A percentile compares a stretch with the other conserved stretches of the same genome.
phyloP scores from a whole-genome alignment of 2,113 vertebrate genomes.

The Actenoides hombroni region DNA sequence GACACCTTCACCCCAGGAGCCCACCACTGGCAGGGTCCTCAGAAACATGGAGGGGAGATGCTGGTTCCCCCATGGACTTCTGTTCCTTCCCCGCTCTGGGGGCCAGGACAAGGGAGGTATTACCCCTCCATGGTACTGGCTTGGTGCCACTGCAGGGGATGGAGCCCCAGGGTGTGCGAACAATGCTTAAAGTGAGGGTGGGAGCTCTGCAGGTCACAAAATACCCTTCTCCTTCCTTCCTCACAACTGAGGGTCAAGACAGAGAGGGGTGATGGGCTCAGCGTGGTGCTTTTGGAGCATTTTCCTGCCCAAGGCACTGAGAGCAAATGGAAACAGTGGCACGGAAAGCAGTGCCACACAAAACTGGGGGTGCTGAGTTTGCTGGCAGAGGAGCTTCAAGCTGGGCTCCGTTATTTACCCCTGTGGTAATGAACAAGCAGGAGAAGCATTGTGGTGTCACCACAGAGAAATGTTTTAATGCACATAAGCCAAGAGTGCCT shows the following conservation, averaged over 20 bases:
- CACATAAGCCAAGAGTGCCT: neutral
- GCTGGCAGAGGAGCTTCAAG: neutral
- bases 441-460: neutral
- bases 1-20: neutral
- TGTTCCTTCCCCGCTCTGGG: neutral
- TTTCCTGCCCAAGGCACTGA: neutral
- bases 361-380: neutral
- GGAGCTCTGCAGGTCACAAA: neutral
- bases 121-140: too few species aligned
- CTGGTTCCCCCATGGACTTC: neutral
- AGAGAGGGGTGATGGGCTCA: neutral
- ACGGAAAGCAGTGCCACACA: neutral
- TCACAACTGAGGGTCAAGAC: accelerated
- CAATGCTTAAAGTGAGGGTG: neutral
- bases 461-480: neutral
- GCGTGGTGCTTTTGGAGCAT: neutral
- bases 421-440: neutral
- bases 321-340: neutral
- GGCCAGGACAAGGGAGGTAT: neutral
- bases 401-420: neutral
- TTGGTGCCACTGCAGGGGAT: neutral
- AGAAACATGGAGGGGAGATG: neutral
- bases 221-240: neutral
- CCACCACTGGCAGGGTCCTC: accelerated
- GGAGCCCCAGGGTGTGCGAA: neutral